Evolutionary conservation across 2,113 vertebrate species (phyloP), one percentile per base, ranked within the genome.

Genomic region (Pterophyllum scalare): DNA sequence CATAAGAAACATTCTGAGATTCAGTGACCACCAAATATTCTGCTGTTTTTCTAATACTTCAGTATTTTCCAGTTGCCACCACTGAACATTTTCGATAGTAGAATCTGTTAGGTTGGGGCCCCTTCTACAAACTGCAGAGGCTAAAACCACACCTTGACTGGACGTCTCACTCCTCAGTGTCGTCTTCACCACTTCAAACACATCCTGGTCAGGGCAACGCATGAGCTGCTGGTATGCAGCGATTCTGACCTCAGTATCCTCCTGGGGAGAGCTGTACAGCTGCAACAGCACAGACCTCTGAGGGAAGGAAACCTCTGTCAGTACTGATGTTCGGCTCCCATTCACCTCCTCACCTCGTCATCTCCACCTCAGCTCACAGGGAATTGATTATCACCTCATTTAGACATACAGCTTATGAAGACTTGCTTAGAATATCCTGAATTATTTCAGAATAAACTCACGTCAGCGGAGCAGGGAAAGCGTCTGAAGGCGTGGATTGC

Each of bases 201-300:
- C 86, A 7, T 95, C 91, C 33, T 92, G 91, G 22, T 93, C 88
- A 0, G 97, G 96, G 87, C 97, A 98, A 79, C 89, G 95, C 96
- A 97, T 96, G 89, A 97, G 93, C 85, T 95, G 94, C 83, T 96
- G 97, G 95, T 97, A 97, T 76, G 97, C 96, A 38, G 95, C 93
- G 67, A 97, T 97, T 91, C 96, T 94, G 94, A 98, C 93, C 95
- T 98, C 98, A 2, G 93, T 92, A 31, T 97, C 95, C 89, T 98
- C 97, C 0, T 91, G 92, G 26, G 86, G 87, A 35, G 87, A 87
- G 85, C 96, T 86, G 87, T 97, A 98, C 62, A 97, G 92, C 80
- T 88, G 95, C 87, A 96, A 75, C 91, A 98, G 95, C 84, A 91
- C 1, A n/a, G 88, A 74, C 65, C 94, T 95, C 97, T 98, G 88